Percentiles rank a stretch among this genome's conserved stretches.
These are phyloP conservation scores for Mesitornis unicolor DNA, from an alignment of 2,113 vertebrate genomes.

Conservation along the genomic window DNA sequence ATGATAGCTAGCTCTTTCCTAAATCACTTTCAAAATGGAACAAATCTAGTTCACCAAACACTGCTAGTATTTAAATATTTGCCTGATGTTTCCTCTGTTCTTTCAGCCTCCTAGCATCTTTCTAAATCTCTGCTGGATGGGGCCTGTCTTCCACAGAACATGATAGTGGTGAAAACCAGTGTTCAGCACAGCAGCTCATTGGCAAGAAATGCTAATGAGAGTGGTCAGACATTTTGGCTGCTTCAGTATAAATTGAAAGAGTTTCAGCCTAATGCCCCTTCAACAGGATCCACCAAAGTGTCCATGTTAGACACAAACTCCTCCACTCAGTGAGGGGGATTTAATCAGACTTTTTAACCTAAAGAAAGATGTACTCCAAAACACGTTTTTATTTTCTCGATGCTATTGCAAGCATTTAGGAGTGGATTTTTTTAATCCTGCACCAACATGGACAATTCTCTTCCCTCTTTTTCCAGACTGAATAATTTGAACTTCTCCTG, in stretches of 20 bases:
- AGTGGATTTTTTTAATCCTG: background rate
- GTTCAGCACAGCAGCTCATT: background rate
- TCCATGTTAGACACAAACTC: background rate
- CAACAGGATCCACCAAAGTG: background rate
- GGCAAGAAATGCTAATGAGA: slow-evolving; percentile 6
- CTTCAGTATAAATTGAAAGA: background rate
- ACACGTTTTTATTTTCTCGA: background rate
- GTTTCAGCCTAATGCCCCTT: background rate
- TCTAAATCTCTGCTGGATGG: background rate
- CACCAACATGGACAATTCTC: background rate
- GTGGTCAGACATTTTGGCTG: background rate
- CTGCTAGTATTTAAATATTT: background rate
- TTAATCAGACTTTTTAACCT: background rate
- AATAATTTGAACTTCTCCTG: background rate
- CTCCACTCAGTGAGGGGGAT: background rate
- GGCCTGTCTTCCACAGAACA: background rate
- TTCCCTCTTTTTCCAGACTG: background rate
- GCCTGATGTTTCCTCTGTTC: background rate
- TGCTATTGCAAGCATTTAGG: background rate
- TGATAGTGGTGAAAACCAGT: background rate
- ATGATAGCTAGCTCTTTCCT: background rate
- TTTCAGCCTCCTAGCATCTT: background rate
- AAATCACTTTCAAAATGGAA: background rate
- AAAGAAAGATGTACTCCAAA: background rate
- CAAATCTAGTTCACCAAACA: background rate